Base-by-base conservation (phyloP, 2,797 vertebrate species). In the Chaenodraco wilsoni region DNA sequence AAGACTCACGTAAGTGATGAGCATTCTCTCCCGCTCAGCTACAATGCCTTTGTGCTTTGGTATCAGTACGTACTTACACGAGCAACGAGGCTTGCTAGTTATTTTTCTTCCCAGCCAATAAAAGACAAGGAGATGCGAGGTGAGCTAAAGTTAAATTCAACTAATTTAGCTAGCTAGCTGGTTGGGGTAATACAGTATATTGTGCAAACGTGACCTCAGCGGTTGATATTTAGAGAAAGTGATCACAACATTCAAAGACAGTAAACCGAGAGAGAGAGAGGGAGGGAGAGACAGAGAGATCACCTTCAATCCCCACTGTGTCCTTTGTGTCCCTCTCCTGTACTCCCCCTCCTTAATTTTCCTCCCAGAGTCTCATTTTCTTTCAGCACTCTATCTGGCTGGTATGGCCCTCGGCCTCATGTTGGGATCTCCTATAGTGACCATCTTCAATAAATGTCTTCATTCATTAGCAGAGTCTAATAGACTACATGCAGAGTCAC, bases 401-500 rank as follows among this genome's bases (percentile, higher is more conserved):
- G 68, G 65, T 77, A 75, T 79, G 67, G 81, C 74, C 63, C 80
- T 73, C 64, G 6, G 83, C 75, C 83, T 86, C 90, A 87, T 69
- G 79, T 78, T 64, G 78, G 70, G 88, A 79, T 72, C 89, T 89
- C 87, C 88, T 88, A 72, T 60, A 74, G 84, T 68, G 85, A 84
- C 84, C 75, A 83, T 90, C 89, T 89, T 91, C 78, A 88, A 87
- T 87, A 88, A 87, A 89, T 81, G 84, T 85, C 88, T 88, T 76
- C 86, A 90, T 92, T 88, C 84, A 87, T 92, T 87, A 86, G 70
- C 65, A 10, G 72, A 13, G 59, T 56, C 84, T 88, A 86, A 91
- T 79, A 5, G 27, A 27, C 4, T 27, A 27, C 4, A 27, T 27
- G 27, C 27, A 27, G 4, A 27, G 27, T 27, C 4, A 27, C 27